Evolutionary conservation across 2,888 invertebrate genomes (phyloP), one percentile per base, ranked within the genome.

Genomic region (Scaptomyza reducta): DNA sequence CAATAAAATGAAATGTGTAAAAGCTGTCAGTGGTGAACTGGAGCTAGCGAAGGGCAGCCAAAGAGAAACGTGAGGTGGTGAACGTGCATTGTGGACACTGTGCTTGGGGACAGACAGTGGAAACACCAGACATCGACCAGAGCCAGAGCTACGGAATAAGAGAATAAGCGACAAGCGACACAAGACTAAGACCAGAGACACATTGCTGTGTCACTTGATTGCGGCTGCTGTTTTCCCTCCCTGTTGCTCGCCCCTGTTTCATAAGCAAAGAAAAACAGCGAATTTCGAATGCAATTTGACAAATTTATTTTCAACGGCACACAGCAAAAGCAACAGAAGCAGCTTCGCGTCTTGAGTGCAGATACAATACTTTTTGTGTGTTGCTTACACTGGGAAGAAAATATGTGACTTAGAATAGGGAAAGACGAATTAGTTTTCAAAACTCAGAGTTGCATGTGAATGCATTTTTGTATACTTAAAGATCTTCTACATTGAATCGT

Each of bases 1-100:
- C 88, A 87, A 89, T 84, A 87, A 87, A 87, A 86, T 76, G 88
- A 86, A 87, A 82, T 87, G 88, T 87, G 79, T 85, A 79, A 82
- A 72, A 65, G 71, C 70, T 67, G 78, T 60, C 59, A 50, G 54
- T 70, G 69, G 70, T 31, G 47, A 65, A 63, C 50, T 66, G 44
- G 25, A 29, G 33, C 2, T 6, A 42, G 47, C 3, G 46, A 14
- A 29, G 5, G 5, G 31, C 6, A 29, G 5, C 35, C 2, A 1
- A 14, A n/a, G 33, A n/a, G 45, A 18, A 29, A 46, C 27, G 50
- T 18, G 38, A 40, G 29, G 6, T n/a, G 16, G 42, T 49, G 63
- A 41, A 59, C 65, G 76, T 61, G 69, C 29, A 49, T 38, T 49
- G 49, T 49, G 49, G 10, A 38, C 25, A 38, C 25, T 35, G 33